These are phyloP conservation scores for Pelobates cultripes DNA, from an alignment of 2,797 vertebrate genomes.

Conservation along the genomic window DNA sequence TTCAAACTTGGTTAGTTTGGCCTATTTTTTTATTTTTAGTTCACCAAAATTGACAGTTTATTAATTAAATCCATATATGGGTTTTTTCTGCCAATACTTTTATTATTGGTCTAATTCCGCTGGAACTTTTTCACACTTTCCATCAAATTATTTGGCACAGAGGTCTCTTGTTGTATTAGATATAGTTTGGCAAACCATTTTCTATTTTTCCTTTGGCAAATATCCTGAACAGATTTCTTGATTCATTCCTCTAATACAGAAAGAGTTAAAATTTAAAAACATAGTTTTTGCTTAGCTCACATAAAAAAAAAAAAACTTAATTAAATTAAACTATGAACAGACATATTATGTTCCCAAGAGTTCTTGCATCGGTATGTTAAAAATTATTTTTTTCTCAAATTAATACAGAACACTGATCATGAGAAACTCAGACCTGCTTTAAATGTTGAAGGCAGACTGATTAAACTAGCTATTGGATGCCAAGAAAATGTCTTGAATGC, in stretches of 20 bases:
- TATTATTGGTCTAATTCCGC: too few species aligned
- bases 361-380: conserved; percentile 15
- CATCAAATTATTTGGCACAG: too few species aligned
- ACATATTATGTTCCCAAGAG: conserved; percentile 24
- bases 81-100: too few species aligned
- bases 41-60: too few species aligned
- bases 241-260: background rate
- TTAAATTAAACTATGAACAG: conserved; percentile 35
- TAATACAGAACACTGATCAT: conserved; percentile 53
- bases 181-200: too few species aligned
- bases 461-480: conserved; percentile 38
- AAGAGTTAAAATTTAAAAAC: conserved; percentile 24
- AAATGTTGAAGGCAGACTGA: conserved; percentile 36
- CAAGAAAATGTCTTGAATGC: conserved; percentile 53
- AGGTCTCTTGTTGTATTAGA: too few species aligned
- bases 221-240: too few species aligned
- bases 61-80: too few species aligned
- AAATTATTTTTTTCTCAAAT: conserved; percentile 43
- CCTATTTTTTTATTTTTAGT: too few species aligned
- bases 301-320: conserved; percentile 40
- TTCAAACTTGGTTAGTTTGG: too few species aligned
- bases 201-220: too few species aligned
- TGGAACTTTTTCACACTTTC: too few species aligned
- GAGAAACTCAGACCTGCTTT: conserved; percentile 48
- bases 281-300: conserved; percentile 21